These are phyloP conservation scores for Rhyacichthys aspro DNA, from an alignment of 2,797 vertebrate species.

Conservation along the genomic window DNA sequence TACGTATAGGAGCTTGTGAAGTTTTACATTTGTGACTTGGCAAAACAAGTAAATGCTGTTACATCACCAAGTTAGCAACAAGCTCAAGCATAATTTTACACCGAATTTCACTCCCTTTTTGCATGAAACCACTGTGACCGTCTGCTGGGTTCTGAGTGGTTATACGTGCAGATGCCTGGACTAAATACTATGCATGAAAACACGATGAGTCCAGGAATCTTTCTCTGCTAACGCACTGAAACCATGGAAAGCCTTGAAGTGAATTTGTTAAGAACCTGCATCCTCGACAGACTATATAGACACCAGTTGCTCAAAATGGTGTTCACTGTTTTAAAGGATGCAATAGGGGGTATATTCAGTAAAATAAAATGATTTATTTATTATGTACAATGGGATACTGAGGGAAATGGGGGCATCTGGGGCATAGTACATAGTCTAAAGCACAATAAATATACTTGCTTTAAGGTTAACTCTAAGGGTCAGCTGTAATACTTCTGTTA, in stretches of 20 bases:
- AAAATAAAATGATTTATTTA: too few relatives aligned
- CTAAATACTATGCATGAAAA: neutral
- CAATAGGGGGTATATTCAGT: too few relatives aligned
- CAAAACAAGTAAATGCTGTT: neutral
- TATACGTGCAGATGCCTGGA: neutral
- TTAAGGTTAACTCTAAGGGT: too few relatives aligned
- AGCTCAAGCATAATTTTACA: neutral
- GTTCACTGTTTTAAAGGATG: too few relatives aligned
- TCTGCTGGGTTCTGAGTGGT: neutral
- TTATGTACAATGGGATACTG: too few relatives aligned
- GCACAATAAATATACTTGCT: too few relatives aligned
- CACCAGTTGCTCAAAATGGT: too few relatives aligned
- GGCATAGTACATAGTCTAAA: too few relatives aligned
- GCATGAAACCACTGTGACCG: neutral
- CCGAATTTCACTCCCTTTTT: neutral
- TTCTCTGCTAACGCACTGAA: neutral
- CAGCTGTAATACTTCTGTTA: too few relatives aligned
- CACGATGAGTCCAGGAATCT: neutral
- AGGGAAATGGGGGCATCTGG: too few relatives aligned
- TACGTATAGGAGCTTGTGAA: neutral
- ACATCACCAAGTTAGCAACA: neutral
- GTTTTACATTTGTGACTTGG: neutral
- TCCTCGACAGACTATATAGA: too few relatives aligned
- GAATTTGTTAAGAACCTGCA: too few relatives aligned
- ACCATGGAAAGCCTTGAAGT: neutral